These are phyloP conservation scores for Telmatochromis brachygnathus DNA, from an alignment of 2,113 vertebrate genomes.

Conservation along the genomic window DNA sequence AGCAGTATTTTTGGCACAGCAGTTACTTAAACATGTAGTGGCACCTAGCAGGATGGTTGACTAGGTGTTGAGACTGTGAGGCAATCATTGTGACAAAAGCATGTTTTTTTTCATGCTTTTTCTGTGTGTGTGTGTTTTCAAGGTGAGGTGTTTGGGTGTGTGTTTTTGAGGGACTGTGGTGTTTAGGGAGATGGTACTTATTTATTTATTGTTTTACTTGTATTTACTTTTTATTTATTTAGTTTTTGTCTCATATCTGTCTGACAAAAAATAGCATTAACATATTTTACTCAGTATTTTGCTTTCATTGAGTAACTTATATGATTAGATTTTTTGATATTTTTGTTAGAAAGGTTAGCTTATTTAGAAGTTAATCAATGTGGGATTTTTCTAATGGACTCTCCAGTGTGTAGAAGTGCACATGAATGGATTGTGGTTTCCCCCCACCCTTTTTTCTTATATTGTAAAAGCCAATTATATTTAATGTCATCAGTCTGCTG, in stretches of 20 bases:
- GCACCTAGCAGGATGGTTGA: background rate
- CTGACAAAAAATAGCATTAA: background rate
- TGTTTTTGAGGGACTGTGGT: background rate
- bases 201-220: background rate
- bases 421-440: background rate
- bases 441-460: background rate
- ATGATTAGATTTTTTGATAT: background rate
- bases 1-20: background rate
- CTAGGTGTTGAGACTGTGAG: background rate
- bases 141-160: background rate
- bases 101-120: background rate
- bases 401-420: background rate
- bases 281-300: background rate
- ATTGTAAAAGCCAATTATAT: background rate
- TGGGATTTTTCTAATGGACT: background rate
- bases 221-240: background rate
- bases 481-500: background rate
- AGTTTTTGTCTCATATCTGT: background rate
- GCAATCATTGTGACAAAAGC: background rate
- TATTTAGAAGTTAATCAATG: background rate
- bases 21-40: background rate
- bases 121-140: background rate
- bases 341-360: background rate
- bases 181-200: background rate
- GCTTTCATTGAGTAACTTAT: accelerated